Evolutionary conservation across 1,140 invertebrate genomes (phyloP), one percentile per base, ranked within the genome.

Genomic region (Drosophila pachea): DNA sequence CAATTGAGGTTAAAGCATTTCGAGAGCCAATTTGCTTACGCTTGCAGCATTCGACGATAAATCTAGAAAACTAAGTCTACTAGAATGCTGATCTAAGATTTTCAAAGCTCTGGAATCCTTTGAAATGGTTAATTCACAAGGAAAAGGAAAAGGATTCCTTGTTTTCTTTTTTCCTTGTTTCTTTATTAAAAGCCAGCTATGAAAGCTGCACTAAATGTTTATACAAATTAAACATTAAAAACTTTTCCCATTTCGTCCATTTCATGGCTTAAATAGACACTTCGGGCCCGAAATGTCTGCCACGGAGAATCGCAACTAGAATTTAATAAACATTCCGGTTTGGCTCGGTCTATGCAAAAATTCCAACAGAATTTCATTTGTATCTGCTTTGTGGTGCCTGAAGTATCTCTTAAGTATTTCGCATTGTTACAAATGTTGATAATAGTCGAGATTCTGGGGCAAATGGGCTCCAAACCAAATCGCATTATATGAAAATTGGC

Each of bases 1-100:
- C 35, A 49, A 67, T 31, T 43, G 63, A 60, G 62, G 68, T 59
- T 58, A 59, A 60, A 49, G 36, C 38, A 58, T 47, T 66, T 59
- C 53, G 54, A 45, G 32, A 52, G 55, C 62, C 62, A 71, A 66
- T 70, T 59, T 47, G 22, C 22, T 42, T 38, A 14, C 29, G 35
- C 4, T 7, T 38, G 35, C 29, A 31, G 22, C 40, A 43, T 7
- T 12, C 40, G 14, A 7, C n/a, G 40, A 42, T 6, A 42, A 12
- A 12, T 14, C 22, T 31, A 33, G 32, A 14, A 14, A 52, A 11
- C 35, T 36, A 48, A 5, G 22, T 22, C 22, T 22, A 22, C 22
- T 22, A 22, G 22, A 22, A 22, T 1, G 22, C 22, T 22, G 22
- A 22, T 22, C 22, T 22, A 22, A 22, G 22, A 22, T 22, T 22